Base-by-base conservation (phyloP, 92 coral and sea anemone genomes). In the Heteractis magnifica region DNA sequence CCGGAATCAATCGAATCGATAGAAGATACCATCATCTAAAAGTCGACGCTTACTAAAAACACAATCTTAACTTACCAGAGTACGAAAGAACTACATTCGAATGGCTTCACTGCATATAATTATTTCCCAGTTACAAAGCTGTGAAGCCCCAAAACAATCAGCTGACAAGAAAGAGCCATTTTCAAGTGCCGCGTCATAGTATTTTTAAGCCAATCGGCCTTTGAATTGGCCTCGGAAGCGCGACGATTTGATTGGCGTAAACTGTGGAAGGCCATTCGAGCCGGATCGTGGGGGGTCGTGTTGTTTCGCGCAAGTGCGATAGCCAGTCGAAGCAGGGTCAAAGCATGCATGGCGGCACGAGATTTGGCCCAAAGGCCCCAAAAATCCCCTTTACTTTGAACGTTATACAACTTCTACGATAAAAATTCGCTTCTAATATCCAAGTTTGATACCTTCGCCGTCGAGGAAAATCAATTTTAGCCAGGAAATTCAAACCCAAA, bases 321-420 rank as follows among this genome's bases (percentile, higher is more conserved):
- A 81, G 92, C 92, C 82, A 84, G 90, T 91, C 87, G 88, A 85
- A 85, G 83, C 88, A 85, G 88, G 88, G 88, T 90, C 85, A 85
- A 85, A 91, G 89, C 94, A 90, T 90, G 92, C 94, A 88, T 88
- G 94, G 91, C 90, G 90, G 94, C 94, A 91, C 90, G 94, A 92
- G 86, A 91, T 62, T 81, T 77, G 89, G 90, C 84, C 83, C 90
- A 85, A 87, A 86, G 90, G 88, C 85, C 86, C 85, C 79, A 87
- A 88, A 88, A 86, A 85, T 91, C 87, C 92, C 92, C 94, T 75
- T 86, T 78, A 77, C 77, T 81, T 87, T 88, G 90, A 88, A 87
- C 85, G 81, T 74, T 79, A 74, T n/a, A 82, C 70, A 59, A 70
- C 77, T 82, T 70, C 78, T 72, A 78, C 89, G 65, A 84, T 81